Evolutionary conservation across 2,113 vertebrate genomes (phyloP).

Genomic region (Notarius lentiginosus): DNA sequence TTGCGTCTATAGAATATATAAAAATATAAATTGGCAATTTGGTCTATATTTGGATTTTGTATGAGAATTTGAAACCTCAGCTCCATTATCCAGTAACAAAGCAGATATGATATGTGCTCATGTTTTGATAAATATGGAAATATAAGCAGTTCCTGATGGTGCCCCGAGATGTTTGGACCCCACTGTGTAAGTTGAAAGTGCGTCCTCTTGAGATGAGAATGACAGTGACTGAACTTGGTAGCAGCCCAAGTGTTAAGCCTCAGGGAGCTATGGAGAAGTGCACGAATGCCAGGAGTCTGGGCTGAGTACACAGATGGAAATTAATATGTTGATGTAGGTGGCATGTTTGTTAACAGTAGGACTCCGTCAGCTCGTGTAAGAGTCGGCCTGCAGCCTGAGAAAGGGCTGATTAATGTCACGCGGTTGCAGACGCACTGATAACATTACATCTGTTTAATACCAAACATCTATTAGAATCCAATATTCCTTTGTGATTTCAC

Average conservation of each 20-base stretch:
- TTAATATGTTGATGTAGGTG: slow-evolving; percentile 69
- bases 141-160: not conserved
- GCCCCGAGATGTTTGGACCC: slow-evolving; percentile 5
- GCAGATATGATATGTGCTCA: not conserved
- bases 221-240: slow-evolving; percentile 71
- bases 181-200: slow-evolving; percentile 39
- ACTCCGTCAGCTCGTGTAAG: slow-evolving; percentile 72
- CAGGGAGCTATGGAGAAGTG: slow-evolving; percentile 62
- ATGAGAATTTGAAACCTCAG: not conserved
- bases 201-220: slow-evolving; percentile 60
- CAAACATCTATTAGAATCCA: slow-evolving; percentile 33
- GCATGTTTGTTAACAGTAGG: slow-evolving; percentile 76
- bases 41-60: not conserved
- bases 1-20: not conserved
- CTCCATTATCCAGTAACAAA: not conserved
- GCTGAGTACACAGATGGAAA: slow-evolving; percentile 62
- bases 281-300: slow-evolving; percentile 71
- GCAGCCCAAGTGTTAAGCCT: slow-evolving; percentile 69
- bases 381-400: slow-evolving; percentile 56
- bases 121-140: not conserved
- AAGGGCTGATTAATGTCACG: slow-evolving; percentile 38
- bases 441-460: slow-evolving; percentile 48
- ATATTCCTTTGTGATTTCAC: slow-evolving; percentile 41
- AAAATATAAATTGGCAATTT: not conserved
- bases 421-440: slow-evolving; percentile 34